phyloP scores from a whole-genome alignment of 2,888 invertebrate genomes.

The Reticulitermes lucifugus region DNA sequence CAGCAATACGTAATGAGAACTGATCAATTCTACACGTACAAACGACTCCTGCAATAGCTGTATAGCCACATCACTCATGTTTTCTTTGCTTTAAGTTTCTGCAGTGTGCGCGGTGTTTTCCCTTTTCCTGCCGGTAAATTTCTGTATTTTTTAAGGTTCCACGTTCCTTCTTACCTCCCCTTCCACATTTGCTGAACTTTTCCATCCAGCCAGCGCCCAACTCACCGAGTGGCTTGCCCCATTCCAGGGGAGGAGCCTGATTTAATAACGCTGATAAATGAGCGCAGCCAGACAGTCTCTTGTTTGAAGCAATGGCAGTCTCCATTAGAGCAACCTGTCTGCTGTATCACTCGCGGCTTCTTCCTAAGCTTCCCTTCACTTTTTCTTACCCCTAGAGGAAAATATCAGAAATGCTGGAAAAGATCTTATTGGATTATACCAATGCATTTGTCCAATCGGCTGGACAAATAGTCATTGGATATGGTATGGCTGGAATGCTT shows the following conservation, averaged over 20 bases:
- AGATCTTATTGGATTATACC: conserved; percentile 12
- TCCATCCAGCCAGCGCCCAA: not conserved
- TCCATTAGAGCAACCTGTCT: conserved; percentile 27
- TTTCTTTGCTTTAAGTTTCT: not conserved
- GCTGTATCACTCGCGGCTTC: not conserved
- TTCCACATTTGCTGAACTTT: not conserved
- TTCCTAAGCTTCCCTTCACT: not conserved
- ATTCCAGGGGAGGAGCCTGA: conserved; percentile 6
- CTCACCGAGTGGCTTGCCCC: not conserved
- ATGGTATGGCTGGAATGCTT: not conserved
- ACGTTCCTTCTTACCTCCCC: not conserved
- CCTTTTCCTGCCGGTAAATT: not conserved
- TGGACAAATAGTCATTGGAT: not conserved
- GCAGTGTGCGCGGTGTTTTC: not conserved
- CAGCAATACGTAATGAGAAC: too few relatives aligned
- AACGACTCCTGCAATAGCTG: too few relatives aligned
- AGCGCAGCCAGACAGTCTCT: not conserved
- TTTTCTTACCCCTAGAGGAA: not conserved
- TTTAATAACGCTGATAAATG: conserved; percentile 34
- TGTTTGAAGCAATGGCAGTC: conserved; percentile 26
- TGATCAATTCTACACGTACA: too few relatives aligned
- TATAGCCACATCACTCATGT: too few relatives aligned
- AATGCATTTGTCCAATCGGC: not conserved
- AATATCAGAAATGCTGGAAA: conserved; percentile 27
- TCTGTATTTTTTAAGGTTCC: not conserved